A percentile compares a stretch with the other conserved stretches of the same genome.
Conservation (phyloP, 2,888 invertebrate genomes). For the Prostheceraeus crozeri region DNA sequence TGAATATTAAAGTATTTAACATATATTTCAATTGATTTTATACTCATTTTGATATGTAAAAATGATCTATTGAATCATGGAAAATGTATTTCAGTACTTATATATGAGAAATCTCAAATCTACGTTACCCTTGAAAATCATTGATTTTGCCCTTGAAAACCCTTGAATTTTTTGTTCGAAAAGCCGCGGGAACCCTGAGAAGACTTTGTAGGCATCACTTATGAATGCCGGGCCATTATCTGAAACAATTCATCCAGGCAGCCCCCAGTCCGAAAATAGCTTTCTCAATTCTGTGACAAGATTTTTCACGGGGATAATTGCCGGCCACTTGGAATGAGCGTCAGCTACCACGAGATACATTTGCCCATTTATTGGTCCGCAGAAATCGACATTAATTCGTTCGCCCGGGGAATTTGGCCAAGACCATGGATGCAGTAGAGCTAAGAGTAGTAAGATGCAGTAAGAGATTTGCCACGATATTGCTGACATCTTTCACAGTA, state of each 20-base stretch:
- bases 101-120: too few species aligned
- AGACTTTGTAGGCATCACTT: constrained; percentile 44
- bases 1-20: too few species aligned
- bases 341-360: constrained; percentile 53
- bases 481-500: constrained; percentile 41
- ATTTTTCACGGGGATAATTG: constrained; percentile 44
- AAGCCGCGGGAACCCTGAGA: too few species aligned
- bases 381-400: constrained; percentile 57
- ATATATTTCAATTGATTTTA: too few species aligned
- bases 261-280: constrained; percentile 44
- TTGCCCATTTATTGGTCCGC: constrained; percentile 49
- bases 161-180: too few species aligned
- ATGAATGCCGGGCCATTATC: constrained; percentile 49
- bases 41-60: too few species aligned
- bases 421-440: constrained; percentile 45
- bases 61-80: too few species aligned
- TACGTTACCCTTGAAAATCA: too few species aligned
- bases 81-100: too few species aligned
- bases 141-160: too few species aligned
- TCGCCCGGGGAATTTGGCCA: constrained; percentile 47
- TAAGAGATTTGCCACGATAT: too few species aligned
- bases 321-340: constrained; percentile 56
- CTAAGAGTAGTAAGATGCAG: constrained; percentile 40
- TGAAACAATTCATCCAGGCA: constrained; percentile 45
- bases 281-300: constrained; percentile 41